These are phyloP conservation scores for Perdita meconis DNA, from an alignment of 2,888 invertebrate species.

Conservation along the genomic window DNA sequence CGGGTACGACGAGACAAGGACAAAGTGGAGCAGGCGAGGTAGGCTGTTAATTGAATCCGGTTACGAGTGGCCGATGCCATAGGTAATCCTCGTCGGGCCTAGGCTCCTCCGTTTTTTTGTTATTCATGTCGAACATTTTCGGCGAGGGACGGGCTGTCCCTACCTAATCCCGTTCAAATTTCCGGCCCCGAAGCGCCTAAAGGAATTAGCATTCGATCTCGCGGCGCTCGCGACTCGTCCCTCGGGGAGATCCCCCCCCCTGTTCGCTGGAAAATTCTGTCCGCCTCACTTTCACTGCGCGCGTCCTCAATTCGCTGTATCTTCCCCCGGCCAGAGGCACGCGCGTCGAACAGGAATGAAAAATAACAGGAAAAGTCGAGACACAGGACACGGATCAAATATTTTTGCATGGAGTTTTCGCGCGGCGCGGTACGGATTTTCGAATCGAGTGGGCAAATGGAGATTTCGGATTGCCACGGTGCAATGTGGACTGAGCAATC, in stretches of 20 bases:
- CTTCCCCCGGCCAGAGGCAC: slow-evolving; percentile 1
- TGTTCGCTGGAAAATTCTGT: slow-evolving; percentile 61
- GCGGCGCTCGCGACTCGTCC: slow-evolving; percentile 56
- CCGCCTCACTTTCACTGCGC: slow-evolving; percentile 35
- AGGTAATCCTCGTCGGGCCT: slow-evolving; percentile 58
- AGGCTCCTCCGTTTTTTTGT: slow-evolving; percentile 70
- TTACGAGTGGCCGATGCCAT: slow-evolving; percentile 59
- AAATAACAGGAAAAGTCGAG: not conserved
- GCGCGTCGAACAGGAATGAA: slow-evolving; percentile 15
- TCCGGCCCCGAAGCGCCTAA: slow-evolving; percentile 76
- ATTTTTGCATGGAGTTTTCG: not conserved
- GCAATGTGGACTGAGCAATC: too few relatives aligned
- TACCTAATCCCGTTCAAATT: slow-evolving; percentile 78
- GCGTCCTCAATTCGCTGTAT: slow-evolving; percentile 10
- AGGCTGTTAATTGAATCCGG: slow-evolving; percentile 60
- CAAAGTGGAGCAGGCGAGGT: slow-evolving; percentile 9
- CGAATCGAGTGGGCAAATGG: too few relatives aligned
- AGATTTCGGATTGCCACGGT: too few relatives aligned
- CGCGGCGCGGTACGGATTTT: not conserved
- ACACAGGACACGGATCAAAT: not conserved
- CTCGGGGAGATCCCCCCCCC: slow-evolving; percentile 65
- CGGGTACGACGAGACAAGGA: too few relatives aligned
- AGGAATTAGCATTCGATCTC: slow-evolving; percentile 80
- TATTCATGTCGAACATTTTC: slow-evolving; percentile 74
- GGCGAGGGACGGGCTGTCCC: slow-evolving; percentile 50